Percentiles rank a stretch among this genome's conserved stretches.
These are phyloP conservation scores for Scaptomyza graminum DNA, from an alignment of 1,140 invertebrate species.

Conservation along the genomic window DNA sequence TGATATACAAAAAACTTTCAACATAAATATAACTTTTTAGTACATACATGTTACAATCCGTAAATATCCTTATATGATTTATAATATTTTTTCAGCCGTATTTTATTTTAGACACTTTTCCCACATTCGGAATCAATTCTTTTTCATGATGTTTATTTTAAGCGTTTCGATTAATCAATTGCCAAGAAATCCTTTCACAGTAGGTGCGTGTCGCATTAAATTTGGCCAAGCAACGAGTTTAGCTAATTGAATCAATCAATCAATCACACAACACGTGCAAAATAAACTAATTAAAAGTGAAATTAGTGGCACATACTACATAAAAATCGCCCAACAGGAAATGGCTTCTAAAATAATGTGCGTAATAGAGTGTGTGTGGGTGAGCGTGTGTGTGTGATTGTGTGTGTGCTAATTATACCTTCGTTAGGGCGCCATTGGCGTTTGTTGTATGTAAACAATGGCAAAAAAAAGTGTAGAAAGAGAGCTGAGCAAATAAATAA, in stretches of 20 bases:
- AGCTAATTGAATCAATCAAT: conserved; percentile 69
- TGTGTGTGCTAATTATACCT: conserved; percentile 78
- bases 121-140: too few relatives aligned
- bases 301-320: conserved; percentile 60
- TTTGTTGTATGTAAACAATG: conserved; percentile 71
- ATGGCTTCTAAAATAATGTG: conserved; percentile 43
- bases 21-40: too few relatives aligned
- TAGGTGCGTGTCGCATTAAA: conserved; percentile 3
- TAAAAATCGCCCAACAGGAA: conserved; percentile 51
- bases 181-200: conserved; percentile 1
- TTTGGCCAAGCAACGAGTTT: conserved; percentile 19
- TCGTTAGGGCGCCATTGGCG: conserved; percentile 63
- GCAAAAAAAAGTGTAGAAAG: conserved; percentile 3
- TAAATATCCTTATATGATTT: too few relatives aligned
- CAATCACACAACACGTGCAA: conserved; percentile 65
- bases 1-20: too few relatives aligned
- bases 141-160: background rate
- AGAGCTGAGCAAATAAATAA: conserved; percentile 50
- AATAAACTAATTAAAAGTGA: conserved; percentile 79
- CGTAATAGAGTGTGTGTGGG: background rate
- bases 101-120: too few relatives aligned
- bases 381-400: conserved; percentile 33
- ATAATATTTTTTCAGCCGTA: too few relatives aligned
- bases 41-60: too few relatives aligned
- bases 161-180: background rate